A percentile compares a stretch with the other conserved stretches of the same genome.
Evolutionary conservation across 2,113 vertebrate species (phyloP).

Genomic region (Semnornis frantzii): DNA sequence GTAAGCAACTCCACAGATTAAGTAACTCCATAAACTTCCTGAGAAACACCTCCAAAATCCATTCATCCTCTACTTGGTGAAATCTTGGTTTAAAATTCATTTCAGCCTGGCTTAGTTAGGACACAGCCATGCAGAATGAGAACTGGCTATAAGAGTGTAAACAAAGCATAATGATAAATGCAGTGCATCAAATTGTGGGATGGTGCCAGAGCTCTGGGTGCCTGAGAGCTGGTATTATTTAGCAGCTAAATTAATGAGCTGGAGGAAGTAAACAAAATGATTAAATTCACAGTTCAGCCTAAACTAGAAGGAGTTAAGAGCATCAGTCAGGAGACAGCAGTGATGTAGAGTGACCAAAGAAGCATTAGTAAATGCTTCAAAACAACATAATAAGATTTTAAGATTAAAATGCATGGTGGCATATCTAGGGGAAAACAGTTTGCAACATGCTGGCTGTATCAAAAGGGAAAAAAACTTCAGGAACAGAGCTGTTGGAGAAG

Average conservation of each 20-base stretch:
- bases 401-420: conserved; percentile 5
- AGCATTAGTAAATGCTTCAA: conserved; percentile 4
- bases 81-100: neutral
- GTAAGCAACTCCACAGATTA: neutral
- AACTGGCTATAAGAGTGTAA: neutral
- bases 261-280: conserved; percentile 53
- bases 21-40: neutral
- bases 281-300: conserved; percentile 31
- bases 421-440: neutral
- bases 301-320: conserved; percentile 39
- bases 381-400: conserved; percentile 22
- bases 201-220: conserved; percentile 36
- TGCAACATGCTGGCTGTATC: neutral
- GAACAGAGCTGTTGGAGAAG: neutral
- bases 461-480: neutral
- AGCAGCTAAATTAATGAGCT: conserved; percentile 51
- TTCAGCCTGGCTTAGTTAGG: neutral
- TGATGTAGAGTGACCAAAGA: neutral
- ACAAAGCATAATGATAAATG: conserved; percentile 18
- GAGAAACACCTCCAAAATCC: neutral
- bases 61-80: neutral
- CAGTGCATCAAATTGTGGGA: conserved; percentile 7
- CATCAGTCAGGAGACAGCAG: neutral
- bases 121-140: neutral
- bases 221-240: conserved; percentile 8